phyloP scores from a whole-genome alignment of 2,113 vertebrate genomes.

The Puffinus mauretanicus region DNA sequence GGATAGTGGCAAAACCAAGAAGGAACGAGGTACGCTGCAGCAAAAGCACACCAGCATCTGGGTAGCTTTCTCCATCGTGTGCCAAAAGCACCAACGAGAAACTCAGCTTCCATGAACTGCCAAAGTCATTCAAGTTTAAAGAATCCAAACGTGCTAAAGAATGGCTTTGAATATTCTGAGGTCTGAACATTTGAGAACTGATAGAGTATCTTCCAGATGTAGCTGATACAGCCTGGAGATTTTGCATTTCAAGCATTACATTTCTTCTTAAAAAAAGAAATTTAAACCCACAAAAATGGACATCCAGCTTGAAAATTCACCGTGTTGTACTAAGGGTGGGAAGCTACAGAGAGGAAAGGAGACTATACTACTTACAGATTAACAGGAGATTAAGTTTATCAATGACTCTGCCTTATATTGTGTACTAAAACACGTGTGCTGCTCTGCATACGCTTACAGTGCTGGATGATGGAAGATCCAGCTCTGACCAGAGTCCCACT shows the following conservation, averaged over 20 bases:
- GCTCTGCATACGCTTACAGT: not conserved
- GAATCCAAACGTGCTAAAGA: not conserved
- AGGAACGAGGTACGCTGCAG: not conserved
- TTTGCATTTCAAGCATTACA: not conserved
- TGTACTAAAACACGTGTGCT: not conserved
- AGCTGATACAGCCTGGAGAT: not conserved
- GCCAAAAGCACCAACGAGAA: not conserved
- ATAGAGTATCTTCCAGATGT: not conserved
- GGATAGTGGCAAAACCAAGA: not conserved
- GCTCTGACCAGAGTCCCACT: not conserved
- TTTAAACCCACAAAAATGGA: not conserved
- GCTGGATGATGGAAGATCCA: not conserved
- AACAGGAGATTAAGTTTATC: not conserved
- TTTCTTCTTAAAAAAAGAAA: not conserved
- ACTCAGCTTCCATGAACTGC: not conserved
- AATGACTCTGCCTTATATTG: not conserved
- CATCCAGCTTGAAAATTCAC: not conserved
- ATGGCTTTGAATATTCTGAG: not conserved
- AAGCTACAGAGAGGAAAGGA: not conserved
- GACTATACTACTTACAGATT: not conserved
- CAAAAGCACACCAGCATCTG: not conserved
- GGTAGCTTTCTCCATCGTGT: not conserved
- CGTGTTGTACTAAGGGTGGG: fast-evolving
- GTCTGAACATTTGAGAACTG: not conserved
- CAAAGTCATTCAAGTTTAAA: not conserved